These are phyloP conservation scores for Labeo rohita DNA, from an alignment of 2,113 vertebrate species.

Conservation along the genomic window DNA sequence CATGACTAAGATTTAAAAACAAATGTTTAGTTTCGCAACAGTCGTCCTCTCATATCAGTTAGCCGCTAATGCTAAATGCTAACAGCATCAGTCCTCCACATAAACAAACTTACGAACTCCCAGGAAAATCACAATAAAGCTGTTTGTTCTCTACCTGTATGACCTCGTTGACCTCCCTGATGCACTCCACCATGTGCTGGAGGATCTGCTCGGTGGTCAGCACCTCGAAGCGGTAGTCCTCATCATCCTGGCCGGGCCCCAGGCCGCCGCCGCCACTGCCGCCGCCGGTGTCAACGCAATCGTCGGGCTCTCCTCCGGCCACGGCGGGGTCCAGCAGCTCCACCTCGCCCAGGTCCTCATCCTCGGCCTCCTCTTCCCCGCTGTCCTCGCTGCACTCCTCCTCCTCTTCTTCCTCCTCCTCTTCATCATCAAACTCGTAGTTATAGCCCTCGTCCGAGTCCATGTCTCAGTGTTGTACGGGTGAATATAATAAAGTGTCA, in stretches of 20 bases:
- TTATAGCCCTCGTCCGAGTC: slow-evolving; percentile 99
- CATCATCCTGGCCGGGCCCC: slow-evolving; percentile 88
- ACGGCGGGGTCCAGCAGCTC: slow-evolving; percentile 92
- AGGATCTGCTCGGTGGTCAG: slow-evolving; percentile 97
- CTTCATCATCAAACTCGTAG: slow-evolving; percentile 97
- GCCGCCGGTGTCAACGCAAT: slow-evolving; percentile 85
- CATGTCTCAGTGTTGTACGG: slow-evolving; percentile 73
- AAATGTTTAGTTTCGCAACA: neutral
- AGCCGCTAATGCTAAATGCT: slow-evolving; percentile 15
- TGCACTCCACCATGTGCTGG: slow-evolving; percentile 99
- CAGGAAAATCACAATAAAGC: neutral
- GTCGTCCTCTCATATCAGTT: neutral
- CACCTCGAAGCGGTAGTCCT: slow-evolving; percentile 98
- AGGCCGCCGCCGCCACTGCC: slow-evolving; percentile 80
- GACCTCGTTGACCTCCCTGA: slow-evolving; percentile 99
- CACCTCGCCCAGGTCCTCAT: slow-evolving; percentile 95
- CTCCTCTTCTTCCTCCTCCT: slow-evolving; percentile 86
- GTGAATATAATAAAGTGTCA: neutral
- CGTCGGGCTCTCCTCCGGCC: slow-evolving; percentile 88
- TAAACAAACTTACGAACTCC: slow-evolving; percentile 19
- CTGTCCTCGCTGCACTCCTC: slow-evolving; percentile 97
- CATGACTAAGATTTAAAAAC: neutral
- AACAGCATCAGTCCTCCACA: slow-evolving; percentile 17
- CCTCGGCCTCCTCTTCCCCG: slow-evolving; percentile 90
- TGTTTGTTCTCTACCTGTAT: slow-evolving; percentile 86